These are phyloP conservation scores for Bilobella aurantiaca DNA, from an alignment of 1,140 invertebrate species.

Conservation along the genomic window DNA sequence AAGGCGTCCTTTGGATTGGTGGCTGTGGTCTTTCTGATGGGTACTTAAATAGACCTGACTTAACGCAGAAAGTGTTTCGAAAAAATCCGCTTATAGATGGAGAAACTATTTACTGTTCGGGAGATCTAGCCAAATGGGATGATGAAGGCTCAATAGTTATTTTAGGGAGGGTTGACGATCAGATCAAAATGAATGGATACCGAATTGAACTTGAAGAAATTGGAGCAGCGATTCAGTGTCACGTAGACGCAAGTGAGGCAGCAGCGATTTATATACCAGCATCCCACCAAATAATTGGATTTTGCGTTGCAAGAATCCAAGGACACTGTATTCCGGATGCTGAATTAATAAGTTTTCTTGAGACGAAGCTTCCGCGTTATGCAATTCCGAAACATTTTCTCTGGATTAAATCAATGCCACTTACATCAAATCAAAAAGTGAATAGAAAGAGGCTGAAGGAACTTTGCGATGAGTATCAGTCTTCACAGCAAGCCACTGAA, in stretches of 20 bases:
- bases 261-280: too few relatives aligned
- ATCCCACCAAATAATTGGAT: neutral
- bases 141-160: neutral
- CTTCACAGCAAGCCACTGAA: neutral
- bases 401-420: neutral
- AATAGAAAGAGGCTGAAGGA: neutral
- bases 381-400: neutral
- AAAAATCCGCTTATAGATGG: neutral
- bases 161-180: slow-evolving; percentile 4
- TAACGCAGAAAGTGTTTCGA: neutral
- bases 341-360: neutral
- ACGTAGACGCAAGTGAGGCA: too few relatives aligned
- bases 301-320: neutral
- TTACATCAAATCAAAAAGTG: neutral
- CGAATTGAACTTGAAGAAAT: slow-evolving; percentile 13
- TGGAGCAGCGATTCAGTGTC: neutral
- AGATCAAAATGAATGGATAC: slow-evolving; percentile 9
- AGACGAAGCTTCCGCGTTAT: neutral
- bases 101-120: neutral
- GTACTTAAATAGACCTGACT: neutral
- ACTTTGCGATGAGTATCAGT: neutral
- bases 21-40: neutral
- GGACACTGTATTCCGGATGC: neutral
- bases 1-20: neutral
- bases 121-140: neutral